Conservation (phyloP, 2,113 vertebrate species). For the Mesembrinibis cayennensis region DNA sequence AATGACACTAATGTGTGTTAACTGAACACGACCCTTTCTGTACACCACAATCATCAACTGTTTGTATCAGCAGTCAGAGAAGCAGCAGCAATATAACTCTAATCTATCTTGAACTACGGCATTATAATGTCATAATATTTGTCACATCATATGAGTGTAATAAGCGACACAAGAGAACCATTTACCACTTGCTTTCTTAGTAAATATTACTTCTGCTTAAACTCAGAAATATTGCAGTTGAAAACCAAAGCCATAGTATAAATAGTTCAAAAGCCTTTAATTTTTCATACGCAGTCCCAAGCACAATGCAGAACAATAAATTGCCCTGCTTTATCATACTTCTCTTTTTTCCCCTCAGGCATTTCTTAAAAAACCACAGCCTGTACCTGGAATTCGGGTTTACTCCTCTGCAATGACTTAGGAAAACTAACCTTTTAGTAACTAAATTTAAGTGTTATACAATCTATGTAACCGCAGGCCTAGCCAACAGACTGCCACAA, state of each 20-base stretch:
- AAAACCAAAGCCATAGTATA: background rate
- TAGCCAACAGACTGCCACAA: background rate
- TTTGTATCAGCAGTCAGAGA: background rate
- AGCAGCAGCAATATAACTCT: background rate
- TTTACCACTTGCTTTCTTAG: background rate
- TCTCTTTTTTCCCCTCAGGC: background rate
- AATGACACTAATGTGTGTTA: background rate
- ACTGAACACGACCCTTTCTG: background rate
- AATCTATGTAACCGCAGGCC: background rate
- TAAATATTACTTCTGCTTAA: background rate
- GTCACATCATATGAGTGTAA: background rate
- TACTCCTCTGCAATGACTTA: background rate
- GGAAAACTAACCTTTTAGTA: background rate
- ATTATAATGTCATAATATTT: background rate
- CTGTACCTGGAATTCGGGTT: background rate
- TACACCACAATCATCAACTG: background rate
- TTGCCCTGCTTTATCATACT: background rate
- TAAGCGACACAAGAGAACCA: background rate
- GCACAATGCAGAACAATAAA: background rate
- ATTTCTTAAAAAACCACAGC: background rate
- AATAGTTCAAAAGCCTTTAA: background rate
- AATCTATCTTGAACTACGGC: background rate
- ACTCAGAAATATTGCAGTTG: background rate
- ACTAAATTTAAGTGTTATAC: background rate
- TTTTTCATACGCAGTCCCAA: background rate